A percentile compares a stretch with the other conserved stretches of the same genome.
phyloP scores from a whole-genome alignment of 37 sponge, comb jelly and placozoan species.

The Diacarnus erythraeanus region DNA sequence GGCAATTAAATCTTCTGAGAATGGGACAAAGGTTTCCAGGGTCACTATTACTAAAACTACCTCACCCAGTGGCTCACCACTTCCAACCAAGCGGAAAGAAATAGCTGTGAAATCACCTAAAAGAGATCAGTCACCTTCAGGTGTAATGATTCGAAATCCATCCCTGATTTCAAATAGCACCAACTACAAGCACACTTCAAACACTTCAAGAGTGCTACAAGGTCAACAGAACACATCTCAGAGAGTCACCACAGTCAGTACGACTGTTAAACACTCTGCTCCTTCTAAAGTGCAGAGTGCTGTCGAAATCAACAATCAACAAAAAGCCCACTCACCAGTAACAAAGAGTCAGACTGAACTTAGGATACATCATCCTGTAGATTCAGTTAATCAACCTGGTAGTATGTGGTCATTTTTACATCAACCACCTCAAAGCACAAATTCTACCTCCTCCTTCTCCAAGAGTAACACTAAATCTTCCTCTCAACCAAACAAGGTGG shows the following conservation, averaged over 20 bases:
- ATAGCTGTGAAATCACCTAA: not conserved
- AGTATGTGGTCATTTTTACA: not conserved
- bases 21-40: slow-evolving; percentile 1
- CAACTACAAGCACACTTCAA: not conserved
- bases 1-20: not conserved
- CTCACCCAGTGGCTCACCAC: slow-evolving; percentile 5
- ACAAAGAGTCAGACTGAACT: slow-evolving; percentile 4
- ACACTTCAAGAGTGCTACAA: not conserved
- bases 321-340: not conserved
- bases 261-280: not conserved
- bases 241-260: not conserved
- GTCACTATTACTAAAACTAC: slow-evolving; percentile 15
- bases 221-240: not conserved
- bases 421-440: not conserved
- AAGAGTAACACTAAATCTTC: not conserved
- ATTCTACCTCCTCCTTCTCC: not conserved
- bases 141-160: not conserved
- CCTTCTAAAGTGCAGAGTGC: not conserved
- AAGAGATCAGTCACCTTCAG: not conserved
- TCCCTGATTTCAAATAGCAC: not conserved
- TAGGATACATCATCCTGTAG: not conserved
- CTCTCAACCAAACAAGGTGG: not conserved
- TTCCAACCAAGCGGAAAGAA: slow-evolving; percentile 11
- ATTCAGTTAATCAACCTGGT: not conserved
- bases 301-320: not conserved